Base-by-base conservation (phyloP, 2,797 vertebrate genomes). In the Microchirus variegatus region DNA sequence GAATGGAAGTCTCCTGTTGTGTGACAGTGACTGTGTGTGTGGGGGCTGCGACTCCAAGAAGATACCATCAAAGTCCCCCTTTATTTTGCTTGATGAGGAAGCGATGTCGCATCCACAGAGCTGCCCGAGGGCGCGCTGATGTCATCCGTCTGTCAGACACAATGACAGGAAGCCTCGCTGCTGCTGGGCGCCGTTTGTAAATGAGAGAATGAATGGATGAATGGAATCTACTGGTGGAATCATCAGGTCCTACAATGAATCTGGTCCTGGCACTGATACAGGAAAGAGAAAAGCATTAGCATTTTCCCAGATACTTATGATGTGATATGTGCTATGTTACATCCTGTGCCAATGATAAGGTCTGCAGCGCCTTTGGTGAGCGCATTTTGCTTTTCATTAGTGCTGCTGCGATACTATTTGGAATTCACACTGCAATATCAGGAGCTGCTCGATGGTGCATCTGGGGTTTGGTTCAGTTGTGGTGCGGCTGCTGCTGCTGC, bases 81-180 rank as follows among this genome's bases (percentile, higher is more conserved):
- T 92, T 93, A 89, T 91, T 91, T 92, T 67, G 74, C 85, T 69
- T 84, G 90, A 93, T 90, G 86, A 91, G 86, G 83, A 89, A 84
- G 81, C 80, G 85, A 83, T 83, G 74, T 63, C 38, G 48, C 83
- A 67, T 87, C 78, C 49, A 75, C 62, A 17, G 81, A 77, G 75
- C 78, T 38, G 82, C 88, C 73, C 3, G 63, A 67, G 87, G 89
- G 48, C 81, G 61, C 2, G 51, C 75, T 91, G 89, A 86, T 92
- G 91, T 93, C 91, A 91, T 87, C 83, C 74, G 71, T 67, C 79
- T 88, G 87, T 89, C 90, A 92, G 59, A 76, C 79, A 75, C 73
- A 43, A 67, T 82, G 80, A 87, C 84, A 71, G 80, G 83, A 85
- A 90, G 70, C 67, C 73, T 57, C 14, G 49, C 66, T 42, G 72